Evolutionary conservation across 1,140 invertebrate species (phyloP).

Genomic region (Caenorhabditis latens): DNA sequence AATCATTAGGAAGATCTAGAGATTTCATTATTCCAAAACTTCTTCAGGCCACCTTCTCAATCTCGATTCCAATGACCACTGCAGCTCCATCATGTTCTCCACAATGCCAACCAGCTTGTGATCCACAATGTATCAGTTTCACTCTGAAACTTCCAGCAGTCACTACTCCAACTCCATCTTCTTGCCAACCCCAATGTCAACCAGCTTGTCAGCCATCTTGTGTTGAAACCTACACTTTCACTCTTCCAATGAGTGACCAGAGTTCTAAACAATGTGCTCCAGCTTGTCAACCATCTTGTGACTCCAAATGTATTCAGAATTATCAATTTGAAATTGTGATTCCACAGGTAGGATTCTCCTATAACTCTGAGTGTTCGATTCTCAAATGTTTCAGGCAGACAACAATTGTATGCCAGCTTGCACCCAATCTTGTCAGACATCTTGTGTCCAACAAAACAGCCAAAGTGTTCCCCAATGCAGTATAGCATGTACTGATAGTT

Average conservation of each 20-base stretch:
- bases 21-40: not conserved
- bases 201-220: constrained; percentile 54
- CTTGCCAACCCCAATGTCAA: constrained; percentile 57
- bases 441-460: constrained; percentile 56
- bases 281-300: constrained; percentile 50
- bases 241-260: constrained; percentile 24
- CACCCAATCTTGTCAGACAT: constrained; percentile 50
- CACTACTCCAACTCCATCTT: constrained; percentile 21
- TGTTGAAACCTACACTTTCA: constrained; percentile 48
- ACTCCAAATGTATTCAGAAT: constrained; percentile 53
- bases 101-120: constrained; percentile 51
- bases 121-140: constrained; percentile 42
- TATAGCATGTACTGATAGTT: constrained; percentile 53
- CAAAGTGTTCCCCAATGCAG: constrained; percentile 45
- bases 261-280: constrained; percentile 53
- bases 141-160: constrained; percentile 37
- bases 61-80: constrained; percentile 16
- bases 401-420: constrained; percentile 61
- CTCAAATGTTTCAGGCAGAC: constrained; percentile 44
- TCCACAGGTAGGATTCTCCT: not conserved
- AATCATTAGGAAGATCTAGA: not conserved
- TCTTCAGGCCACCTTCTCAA: constrained; percentile 11
- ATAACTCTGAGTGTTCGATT: not conserved
- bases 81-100: constrained; percentile 35
- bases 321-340: constrained; percentile 59